Percentiles rank a stretch among this genome's conserved stretches.
Conservation (phyloP, 2,113 vertebrate species). For the Phycodurus eques region DNA sequence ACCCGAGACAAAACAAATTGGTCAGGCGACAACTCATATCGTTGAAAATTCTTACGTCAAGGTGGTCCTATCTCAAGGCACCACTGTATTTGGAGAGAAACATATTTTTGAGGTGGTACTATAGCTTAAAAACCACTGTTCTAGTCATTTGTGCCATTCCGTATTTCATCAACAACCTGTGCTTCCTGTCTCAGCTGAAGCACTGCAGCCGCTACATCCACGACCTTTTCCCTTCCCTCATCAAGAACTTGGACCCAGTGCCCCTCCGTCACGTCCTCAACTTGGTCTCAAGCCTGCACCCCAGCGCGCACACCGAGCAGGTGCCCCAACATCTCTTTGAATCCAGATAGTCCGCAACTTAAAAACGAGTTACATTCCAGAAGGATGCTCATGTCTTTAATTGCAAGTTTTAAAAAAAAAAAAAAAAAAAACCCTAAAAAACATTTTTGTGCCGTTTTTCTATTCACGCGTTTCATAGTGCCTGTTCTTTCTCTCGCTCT, state of each 20-base stretch:
- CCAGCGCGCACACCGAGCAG: slow-evolving; percentile 97
- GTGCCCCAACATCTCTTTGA: slow-evolving; percentile 64
- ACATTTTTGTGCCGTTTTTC: too few species aligned
- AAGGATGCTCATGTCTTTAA: neutral
- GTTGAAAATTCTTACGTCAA: too few species aligned
- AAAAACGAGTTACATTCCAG: neutral
- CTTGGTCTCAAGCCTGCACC: slow-evolving; percentile 94
- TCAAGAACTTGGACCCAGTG: slow-evolving; percentile 98
- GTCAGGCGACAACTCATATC: too few species aligned
- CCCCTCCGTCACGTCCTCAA: slow-evolving; percentile 95
- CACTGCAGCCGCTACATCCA: slow-evolving; percentile 99
- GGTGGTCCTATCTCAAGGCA: neutral
- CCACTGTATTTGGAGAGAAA: too few species aligned
- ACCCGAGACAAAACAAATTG: too few species aligned
- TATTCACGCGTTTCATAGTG: too few species aligned
- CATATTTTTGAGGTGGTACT: neutral
- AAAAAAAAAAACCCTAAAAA: too few species aligned
- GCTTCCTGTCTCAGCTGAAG: slow-evolving; percentile 79
- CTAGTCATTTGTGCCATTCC: neutral
- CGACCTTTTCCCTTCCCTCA: slow-evolving; percentile 95
- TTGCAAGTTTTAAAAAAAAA: too few species aligned
- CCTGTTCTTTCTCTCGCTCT: too few species aligned
- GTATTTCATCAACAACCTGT: neutral
- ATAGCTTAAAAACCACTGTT: neutral
- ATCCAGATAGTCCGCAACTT: neutral